Conservation (phyloP, 2,888 invertebrate genomes). For the Pachliopta kotzebuea region DNA sequence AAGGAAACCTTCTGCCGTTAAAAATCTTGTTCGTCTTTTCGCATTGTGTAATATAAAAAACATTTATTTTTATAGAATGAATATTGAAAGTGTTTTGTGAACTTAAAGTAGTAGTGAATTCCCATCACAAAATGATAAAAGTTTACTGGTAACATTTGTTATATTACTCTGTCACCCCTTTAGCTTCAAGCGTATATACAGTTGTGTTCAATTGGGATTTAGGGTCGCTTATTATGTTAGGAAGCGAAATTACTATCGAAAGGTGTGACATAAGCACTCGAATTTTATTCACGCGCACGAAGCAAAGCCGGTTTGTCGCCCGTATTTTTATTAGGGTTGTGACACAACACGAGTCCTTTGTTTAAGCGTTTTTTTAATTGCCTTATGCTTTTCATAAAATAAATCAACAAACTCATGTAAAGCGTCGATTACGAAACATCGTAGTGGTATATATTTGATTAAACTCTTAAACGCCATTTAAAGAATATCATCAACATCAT, state of each 20-base stretch:
- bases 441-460: too few species aligned
- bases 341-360: slow-evolving; percentile 50
- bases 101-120: too few species aligned
- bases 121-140: too few species aligned
- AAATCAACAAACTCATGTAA: neutral
- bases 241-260: slow-evolving; percentile 71
- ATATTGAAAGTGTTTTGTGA: too few species aligned
- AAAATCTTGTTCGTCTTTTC: too few species aligned
- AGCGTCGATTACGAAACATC: too few species aligned
- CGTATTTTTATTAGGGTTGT: slow-evolving; percentile 54
- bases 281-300: slow-evolving; percentile 63
- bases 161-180: slow-evolving; percentile 62
- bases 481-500: too few species aligned
- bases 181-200: slow-evolving; percentile 44
- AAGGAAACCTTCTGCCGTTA: too few species aligned
- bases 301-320: slow-evolving; percentile 58
- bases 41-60: too few species aligned
- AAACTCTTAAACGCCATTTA: too few species aligned
- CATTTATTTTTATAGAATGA: too few species aligned
- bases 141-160: slow-evolving; percentile 38
- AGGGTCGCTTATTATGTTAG: slow-evolving; percentile 63
- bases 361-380: slow-evolving; percentile 46
- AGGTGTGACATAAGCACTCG: slow-evolving; percentile 70
- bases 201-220: slow-evolving; percentile 73
- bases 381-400: neutral